Evolutionary conservation across 2,888 invertebrate genomes (phyloP), one percentile per base, ranked within the genome.

Genomic region (Philereme vetulata): DNA sequence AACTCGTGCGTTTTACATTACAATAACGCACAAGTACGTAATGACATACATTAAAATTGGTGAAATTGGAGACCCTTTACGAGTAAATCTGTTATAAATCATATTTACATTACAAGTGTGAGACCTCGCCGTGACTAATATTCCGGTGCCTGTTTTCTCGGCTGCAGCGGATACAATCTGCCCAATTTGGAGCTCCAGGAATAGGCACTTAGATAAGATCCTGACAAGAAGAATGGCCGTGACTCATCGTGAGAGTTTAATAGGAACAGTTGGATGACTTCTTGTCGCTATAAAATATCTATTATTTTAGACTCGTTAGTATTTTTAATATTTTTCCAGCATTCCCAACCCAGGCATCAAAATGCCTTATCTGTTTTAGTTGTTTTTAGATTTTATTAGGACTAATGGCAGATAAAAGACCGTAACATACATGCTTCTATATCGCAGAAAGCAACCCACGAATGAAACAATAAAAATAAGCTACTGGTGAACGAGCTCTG

Each of bases 141-240:
- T 33, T 51, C 34, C 42, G 45, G 50, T 47, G 50, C 50, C 43
- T 56, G 58, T 46, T 61, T 42, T 56, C 50, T 55, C 35, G n/a
- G 33, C n/a, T 44, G 51, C 51, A 53, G 10, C 54, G 52, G 61
- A 64, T 49, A 54, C 51, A 45, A 60, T 62, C 55, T 62, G 56
- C 53, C 60, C 58, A 68, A 69, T 62, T 62, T 64, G 61, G 64
- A 42, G 40, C 59, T 67, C 61, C 57, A 10, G 56, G 65, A 67
- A 62, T 54, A 62, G 57, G 32, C 62, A 64, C 56, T 62, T 61
- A 56, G 58, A 60, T 51, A 40, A 35, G 38, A 50, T 58, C 52
- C 57, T 21, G 51, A 53, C 47, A 60, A 47, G 62, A 65, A 63
- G 51, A 60, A 42, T 60, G 44, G 7, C 6, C n/a, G 45, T 67